Base-by-base conservation (phyloP, 2,113 vertebrate genomes). In the Galbula dea region DNA sequence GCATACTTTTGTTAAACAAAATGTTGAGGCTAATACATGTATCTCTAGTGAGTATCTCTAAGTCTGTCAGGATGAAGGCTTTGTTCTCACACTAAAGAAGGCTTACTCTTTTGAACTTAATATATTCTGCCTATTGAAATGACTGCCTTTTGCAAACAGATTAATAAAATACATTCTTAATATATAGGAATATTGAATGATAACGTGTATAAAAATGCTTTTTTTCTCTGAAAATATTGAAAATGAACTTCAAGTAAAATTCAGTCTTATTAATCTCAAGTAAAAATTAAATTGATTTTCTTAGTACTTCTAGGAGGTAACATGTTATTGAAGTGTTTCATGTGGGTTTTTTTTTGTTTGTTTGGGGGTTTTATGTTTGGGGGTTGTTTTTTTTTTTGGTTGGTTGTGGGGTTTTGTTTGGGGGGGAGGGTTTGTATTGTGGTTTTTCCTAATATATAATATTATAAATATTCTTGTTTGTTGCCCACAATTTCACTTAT, bases 81-180 rank as follows among this genome's bases (percentile, higher is more conserved):
- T 83, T 88, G 68, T 94, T 94, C 61, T 79, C 88, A 49, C 59
- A 27, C 19, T 65, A 75, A 88, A 88, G 78, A 90, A 72, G 86
- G 29, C 17, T 79, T 66, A n/a, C 52, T 90, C n/a, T 62, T 89
- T 41, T 84, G 51, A 83, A 67, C 11, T 29, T 62, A 83, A 72
- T 71, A 27, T 54, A 34, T 62, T 90, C 36, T 65, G 59, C 29
- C 8, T 66, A 26, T 34, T 86, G 80, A 88, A 88, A 91, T 66
- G 12, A 65, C 39, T 55, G 37, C 24, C 69, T 85, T 91, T 88
- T 89, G 22, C 37, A 88, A 94, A 92, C 49, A 89, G 69, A 69
- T 66, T 51, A 69, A 73, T 61, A 73, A 73, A 94, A 66, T 55
- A 36, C 12, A 43, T 74, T 43, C 15, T 8, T 77, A 90, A 57